Evolutionary conservation across 1,140 invertebrate species (phyloP).

Genomic region (Rhopalosiphum padi): DNA sequence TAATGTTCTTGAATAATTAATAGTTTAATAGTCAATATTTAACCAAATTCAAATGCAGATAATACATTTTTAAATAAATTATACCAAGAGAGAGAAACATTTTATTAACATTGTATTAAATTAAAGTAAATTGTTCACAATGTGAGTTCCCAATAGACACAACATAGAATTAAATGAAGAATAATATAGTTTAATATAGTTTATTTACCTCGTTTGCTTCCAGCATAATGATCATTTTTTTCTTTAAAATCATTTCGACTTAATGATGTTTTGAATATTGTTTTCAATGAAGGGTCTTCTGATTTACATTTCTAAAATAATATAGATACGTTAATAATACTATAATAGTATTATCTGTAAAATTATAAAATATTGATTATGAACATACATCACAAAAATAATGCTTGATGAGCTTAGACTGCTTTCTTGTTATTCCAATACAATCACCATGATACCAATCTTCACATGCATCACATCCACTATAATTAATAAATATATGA

Average conservation of each 20-base stretch:
- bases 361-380: not conserved
- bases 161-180: not conserved
- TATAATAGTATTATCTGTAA: not conserved
- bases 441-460: conserved; percentile 99
- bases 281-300: conserved; percentile 59
- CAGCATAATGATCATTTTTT: conserved; percentile 50
- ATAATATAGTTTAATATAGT: no score
- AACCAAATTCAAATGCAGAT: not conserved
- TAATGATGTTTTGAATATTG: conserved; percentile 60
- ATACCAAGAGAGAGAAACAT: not conserved
- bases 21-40: no score
- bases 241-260: conserved; percentile 55
- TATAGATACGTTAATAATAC: not conserved
- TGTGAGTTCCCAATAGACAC: no score
- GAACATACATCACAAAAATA: conserved; percentile 78
- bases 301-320: conserved; percentile 54
- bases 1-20: no score
- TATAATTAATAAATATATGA: conserved; percentile 63
- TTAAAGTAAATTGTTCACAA: no score
- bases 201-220: conserved; percentile 24
- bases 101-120: no score
- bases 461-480: conserved; percentile 95
- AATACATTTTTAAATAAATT: not conserved
- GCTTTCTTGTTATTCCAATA: conserved; percentile 91
- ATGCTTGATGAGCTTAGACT: conserved; percentile 91